phyloP scores from a whole-genome alignment of 2,113 vertebrate species.

The Petrocephalus zakoni region DNA sequence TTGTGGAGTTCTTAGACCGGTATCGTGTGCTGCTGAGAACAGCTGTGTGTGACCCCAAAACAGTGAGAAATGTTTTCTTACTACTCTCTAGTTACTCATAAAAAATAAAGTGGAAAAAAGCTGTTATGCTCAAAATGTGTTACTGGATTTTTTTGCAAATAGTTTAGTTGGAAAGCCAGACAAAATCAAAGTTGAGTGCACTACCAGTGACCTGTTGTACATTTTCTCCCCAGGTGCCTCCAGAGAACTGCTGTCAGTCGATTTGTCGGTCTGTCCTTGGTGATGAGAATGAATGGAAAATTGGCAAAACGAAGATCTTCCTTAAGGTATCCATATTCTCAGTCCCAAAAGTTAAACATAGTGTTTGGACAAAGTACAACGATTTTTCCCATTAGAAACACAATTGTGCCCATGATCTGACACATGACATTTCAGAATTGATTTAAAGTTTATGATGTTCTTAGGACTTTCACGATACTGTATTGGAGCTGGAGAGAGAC shows the following conservation, averaged over 20 bases:
- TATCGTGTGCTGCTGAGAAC: slow-evolving; percentile 70
- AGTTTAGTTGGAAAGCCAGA: not conserved
- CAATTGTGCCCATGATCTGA: not conserved
- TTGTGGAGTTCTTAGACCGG: slow-evolving; percentile 75
- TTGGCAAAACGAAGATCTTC: slow-evolving; percentile 84
- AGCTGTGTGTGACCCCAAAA: slow-evolving; percentile 54
- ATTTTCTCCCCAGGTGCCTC: slow-evolving; percentile 51
- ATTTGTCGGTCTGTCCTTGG: slow-evolving; percentile 66
- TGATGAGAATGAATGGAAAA: slow-evolving; percentile 72
- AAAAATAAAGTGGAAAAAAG: not conserved
- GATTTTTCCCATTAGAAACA: not conserved
- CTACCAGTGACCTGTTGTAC: not conserved
- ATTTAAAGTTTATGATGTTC: not conserved
- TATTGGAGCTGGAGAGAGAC: slow-evolving; percentile 70
- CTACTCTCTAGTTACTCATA: not conserved
- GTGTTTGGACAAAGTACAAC: too few relatives aligned
- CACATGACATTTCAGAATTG: not conserved
- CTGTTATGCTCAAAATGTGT: not conserved
- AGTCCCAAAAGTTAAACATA: not conserved
- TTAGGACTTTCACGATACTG: slow-evolving; percentile 77
- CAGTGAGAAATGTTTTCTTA: slow-evolving; percentile 37
- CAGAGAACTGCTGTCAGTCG: slow-evolving; percentile 56
- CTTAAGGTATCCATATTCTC: slow-evolving; percentile 68
- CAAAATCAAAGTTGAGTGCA: not conserved
- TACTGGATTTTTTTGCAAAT: not conserved